Evolutionary conservation across 2,113 vertebrate species (phyloP), one percentile per base, ranked within the genome.

Genomic region (Hyperoodon ampullatus): DNA sequence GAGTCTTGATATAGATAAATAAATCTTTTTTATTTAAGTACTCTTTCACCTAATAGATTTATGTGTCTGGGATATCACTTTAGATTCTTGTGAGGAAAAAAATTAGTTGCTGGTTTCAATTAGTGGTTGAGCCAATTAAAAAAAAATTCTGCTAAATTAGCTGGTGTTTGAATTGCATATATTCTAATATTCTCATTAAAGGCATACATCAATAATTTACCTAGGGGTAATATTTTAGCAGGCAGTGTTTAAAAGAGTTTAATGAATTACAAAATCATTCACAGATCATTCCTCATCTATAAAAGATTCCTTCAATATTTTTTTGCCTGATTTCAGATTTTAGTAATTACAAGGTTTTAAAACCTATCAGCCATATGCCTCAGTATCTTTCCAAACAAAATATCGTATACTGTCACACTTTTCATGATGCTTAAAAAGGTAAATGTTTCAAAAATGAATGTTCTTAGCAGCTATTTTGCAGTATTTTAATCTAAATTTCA

Each of bases 121-220:
- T 26, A 63, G 24, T n/a, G 30, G 19, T 90, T 83, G 44, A 65
- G 1, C 3, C 33, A 72, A n/a, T 81, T 93, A 24, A 93, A 94
- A 93, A 93, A 94, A 74, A 78, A 53, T 92, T 89, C 30, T 93
- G 65, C 33, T 61, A 93, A 97, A 47, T 93, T 74, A 83, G 39
- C 70, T 93, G 18, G 1, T 87, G 10, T 68, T 85, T 94, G 71
- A 93, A 96, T n/a, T 90, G 11, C 10, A 68, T 35, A 70, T 35
- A 68, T 23, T 50, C 71, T 63, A 92, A 84, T 88, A 94, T 80
- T 93, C 9, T 96, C 81, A 93, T 60, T 88, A 90, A 92, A 95
- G 77, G 28, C 26, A 81, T 28, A 80, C 39, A 72, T 26, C 13
- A 53, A 87, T 84, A 94, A 93, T 68, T 84, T 95, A 88, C n/a